A percentile compares a stretch with the other conserved stretches of the same genome.
Conservation (phyloP, 2,113 vertebrate genomes). For the Clarias batrachus region DNA sequence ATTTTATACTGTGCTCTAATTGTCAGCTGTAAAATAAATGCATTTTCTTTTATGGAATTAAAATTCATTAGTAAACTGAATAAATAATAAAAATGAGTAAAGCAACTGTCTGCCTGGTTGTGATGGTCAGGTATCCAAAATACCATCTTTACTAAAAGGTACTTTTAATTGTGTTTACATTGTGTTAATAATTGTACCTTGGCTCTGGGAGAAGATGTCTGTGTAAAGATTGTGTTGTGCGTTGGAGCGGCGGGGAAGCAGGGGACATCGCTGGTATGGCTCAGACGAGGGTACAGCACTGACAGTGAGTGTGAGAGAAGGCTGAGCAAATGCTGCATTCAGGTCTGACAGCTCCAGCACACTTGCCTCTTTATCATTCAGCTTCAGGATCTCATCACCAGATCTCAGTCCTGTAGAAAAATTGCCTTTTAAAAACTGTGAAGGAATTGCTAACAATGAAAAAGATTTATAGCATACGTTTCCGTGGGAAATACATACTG, state of each 20-base stretch:
- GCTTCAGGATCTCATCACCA: slow-evolving; percentile 86
- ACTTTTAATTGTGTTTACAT: neutral
- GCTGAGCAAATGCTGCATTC: slow-evolving; percentile 78
- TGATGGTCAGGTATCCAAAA: neutral
- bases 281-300: slow-evolving; percentile 76
- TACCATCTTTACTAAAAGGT: neutral
- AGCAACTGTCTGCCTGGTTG: neutral
- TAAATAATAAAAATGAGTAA: neutral
- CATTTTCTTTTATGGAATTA: too few species aligned
- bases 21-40: too few species aligned
- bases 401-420: slow-evolving; percentile 77
- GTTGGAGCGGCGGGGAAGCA: slow-evolving; percentile 79
- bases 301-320: slow-evolving; percentile 76
- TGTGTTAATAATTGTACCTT: slow-evolving; percentile 72
- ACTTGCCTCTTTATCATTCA: slow-evolving; percentile 80
- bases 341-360: slow-evolving; percentile 79
- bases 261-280: slow-evolving; percentile 62
- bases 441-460: neutral
- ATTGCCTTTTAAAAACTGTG: neutral
- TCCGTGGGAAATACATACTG: neutral
- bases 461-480: too few species aligned
- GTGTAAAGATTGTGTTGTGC: slow-evolving; percentile 59
- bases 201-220: slow-evolving; percentile 77
- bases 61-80: neutral
- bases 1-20: neutral